Evolutionary conservation across 2,113 vertebrate genomes (phyloP), one percentile per base, ranked within the genome.

Genomic region (Oreocharis arfaki): DNA sequence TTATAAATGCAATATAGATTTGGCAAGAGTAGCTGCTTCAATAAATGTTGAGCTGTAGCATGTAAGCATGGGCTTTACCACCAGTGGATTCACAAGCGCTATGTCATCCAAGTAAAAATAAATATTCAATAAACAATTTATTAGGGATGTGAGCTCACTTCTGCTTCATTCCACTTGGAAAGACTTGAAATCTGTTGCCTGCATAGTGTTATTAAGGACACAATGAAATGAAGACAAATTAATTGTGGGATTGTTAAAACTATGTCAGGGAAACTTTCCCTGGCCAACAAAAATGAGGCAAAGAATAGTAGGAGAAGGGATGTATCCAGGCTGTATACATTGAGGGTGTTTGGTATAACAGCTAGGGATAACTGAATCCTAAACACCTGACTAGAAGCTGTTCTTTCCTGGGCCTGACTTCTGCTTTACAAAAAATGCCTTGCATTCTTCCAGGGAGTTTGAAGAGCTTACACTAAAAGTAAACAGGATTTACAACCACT

Each of bases 71-170:
- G 70, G 64, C 57, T 91, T 91, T 87, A 95, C 87, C 81, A 91
- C 80, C 84, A 75, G 82, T 3, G 0, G 90, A 85, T 92, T 91
- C 94, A 71, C 81, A 77, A 84, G 83, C 50, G 3, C 74, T 92
- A 71, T 92, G 91, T 94, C 84, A 95, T 84, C 76, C 77, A 80
- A 91, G 87, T 93, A 94, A 93, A 91, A 95, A 86, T 93, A 97
- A 96, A 95, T 95, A 97, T 97, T 97, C 94, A 91, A 85, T 95
- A 94, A 97, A 91, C 80, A 81, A 95, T 97, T 96, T 96, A 96
- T 97, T 95, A 90, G 84, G 53, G 59, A 89, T 67, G 89, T 75
- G 90, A 65, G 80, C 92, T 96, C 84, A 87, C 56, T 97, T 96
- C 96, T 96, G 90, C 93, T 90, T 92, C 93, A 82, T 97, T 97